Evolutionary conservation across 2,113 vertebrate species (phyloP).

Genomic region (Psittacara wagleri): DNA sequence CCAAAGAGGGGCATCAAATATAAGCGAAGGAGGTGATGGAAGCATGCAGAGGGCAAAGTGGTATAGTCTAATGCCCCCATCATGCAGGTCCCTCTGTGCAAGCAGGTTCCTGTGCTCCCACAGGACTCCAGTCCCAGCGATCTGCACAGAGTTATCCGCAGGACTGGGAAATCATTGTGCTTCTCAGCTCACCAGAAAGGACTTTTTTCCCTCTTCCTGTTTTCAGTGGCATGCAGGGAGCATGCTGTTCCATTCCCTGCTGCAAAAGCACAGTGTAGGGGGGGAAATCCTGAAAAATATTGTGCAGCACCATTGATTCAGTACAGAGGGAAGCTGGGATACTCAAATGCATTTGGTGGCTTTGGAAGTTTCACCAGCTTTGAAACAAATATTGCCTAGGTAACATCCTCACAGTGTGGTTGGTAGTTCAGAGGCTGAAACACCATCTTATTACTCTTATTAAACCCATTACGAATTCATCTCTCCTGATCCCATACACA

Average conservation of each 20-base stretch:
- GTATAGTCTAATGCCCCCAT: background rate
- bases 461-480: background rate
- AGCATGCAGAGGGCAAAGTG: background rate
- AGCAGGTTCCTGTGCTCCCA: background rate
- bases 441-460: background rate
- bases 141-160: background rate
- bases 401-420: constrained; percentile 9
- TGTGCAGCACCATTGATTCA: background rate
- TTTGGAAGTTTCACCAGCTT: background rate
- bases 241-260: background rate
- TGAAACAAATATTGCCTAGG: constrained; percentile 19
- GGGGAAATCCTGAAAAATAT: background rate
- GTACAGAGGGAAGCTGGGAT: background rate
- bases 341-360: background rate
- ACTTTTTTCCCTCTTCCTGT: background rate
- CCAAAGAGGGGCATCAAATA: background rate
- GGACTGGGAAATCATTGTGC: constrained; percentile 18
- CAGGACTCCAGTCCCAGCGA: background rate
- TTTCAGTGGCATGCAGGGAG: background rate
- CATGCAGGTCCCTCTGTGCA: background rate
- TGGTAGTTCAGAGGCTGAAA: constrained; percentile 33
- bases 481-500: background rate
- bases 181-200: constrained; percentile 30
- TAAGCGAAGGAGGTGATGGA: background rate
- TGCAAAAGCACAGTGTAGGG: background rate